These are phyloP conservation scores for Plagodis pulveraria DNA, from an alignment of 2,888 invertebrate species.

Conservation along the genomic window DNA sequence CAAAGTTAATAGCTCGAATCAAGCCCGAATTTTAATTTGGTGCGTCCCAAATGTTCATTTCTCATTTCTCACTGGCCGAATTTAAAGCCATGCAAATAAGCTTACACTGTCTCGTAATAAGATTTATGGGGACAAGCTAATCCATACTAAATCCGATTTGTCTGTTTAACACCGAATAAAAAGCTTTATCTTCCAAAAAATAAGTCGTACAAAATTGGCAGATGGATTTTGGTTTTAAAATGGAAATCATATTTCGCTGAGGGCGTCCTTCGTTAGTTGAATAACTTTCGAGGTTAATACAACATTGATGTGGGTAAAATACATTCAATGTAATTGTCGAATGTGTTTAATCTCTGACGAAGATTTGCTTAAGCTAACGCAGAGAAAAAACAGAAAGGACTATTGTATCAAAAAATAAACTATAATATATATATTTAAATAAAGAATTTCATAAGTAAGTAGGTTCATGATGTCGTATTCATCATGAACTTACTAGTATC, in stretches of 20 bases:
- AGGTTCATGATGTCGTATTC: too few relatives aligned
- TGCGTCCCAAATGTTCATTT: slow-evolving; percentile 25
- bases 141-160: slow-evolving; percentile 63
- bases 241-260: slow-evolving; percentile 7
- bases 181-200: slow-evolving; percentile 49
- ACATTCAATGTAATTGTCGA: too few relatives aligned
- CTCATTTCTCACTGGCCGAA: slow-evolving; percentile 39
- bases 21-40: slow-evolving; percentile 31
- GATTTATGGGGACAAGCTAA: slow-evolving; percentile 64
- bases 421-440: too few relatives aligned
- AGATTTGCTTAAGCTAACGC: too few relatives aligned
- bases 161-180: slow-evolving; percentile 57
- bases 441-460: too few relatives aligned
- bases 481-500: too few relatives aligned
- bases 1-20: slow-evolving; percentile 22
- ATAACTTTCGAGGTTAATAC: background rate
- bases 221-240: slow-evolving; percentile 22
- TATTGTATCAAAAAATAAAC: too few relatives aligned
- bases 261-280: slow-evolving; percentile 3
- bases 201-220: slow-evolving; percentile 37
- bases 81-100: slow-evolving; percentile 56
- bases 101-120: slow-evolving; percentile 51
- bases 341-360: too few relatives aligned
- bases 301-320: background rate
- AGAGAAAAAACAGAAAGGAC: too few relatives aligned